phyloP scores from a whole-genome alignment of 2,888 invertebrate genomes.

The Carterocephalus palaemon region DNA sequence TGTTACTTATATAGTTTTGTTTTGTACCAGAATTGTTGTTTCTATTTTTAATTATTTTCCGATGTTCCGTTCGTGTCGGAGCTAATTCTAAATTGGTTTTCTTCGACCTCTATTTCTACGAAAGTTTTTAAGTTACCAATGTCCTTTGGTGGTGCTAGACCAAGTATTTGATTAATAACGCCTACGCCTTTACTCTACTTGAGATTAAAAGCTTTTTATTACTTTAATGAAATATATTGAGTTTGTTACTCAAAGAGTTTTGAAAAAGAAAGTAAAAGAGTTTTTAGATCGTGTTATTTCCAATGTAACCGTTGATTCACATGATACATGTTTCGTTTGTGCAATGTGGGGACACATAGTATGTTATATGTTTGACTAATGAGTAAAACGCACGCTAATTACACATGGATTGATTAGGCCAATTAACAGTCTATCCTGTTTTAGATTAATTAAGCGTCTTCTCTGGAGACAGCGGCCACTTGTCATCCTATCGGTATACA shows the following conservation, averaged over 20 bases:
- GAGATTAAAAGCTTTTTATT: too few species aligned
- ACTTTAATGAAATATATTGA: too few species aligned
- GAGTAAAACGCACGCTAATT: slow-evolving; percentile 18
- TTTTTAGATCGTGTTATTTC: too few species aligned
- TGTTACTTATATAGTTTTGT: slow-evolving; percentile 5
- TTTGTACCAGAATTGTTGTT: slow-evolving; percentile 2
- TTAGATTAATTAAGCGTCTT: slow-evolving; percentile 14
- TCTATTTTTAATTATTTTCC: slow-evolving; percentile 22
- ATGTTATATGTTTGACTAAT: slow-evolving; percentile 13
- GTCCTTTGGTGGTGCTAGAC: too few species aligned
- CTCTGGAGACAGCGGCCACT: slow-evolving; percentile 11
- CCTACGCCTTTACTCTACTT: too few species aligned
- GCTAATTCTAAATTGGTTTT: slow-evolving; percentile 13
- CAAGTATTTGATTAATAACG: neutral
- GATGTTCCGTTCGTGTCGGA: slow-evolving; percentile 2
- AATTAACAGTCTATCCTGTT: slow-evolving; percentile 14
- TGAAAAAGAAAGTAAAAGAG: too few species aligned
- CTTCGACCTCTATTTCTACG: slow-evolving; percentile 7
- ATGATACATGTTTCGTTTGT: neutral
- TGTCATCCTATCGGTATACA: neutral
- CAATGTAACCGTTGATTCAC: too few species aligned
- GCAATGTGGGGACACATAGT: neutral
- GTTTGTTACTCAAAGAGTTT: too few species aligned
- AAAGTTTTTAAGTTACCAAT: slow-evolving; percentile 2
- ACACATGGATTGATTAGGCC: slow-evolving; percentile 14